Conservation (phyloP, 2,113 vertebrate genomes). For the Datnioides undecimradiatus region DNA sequence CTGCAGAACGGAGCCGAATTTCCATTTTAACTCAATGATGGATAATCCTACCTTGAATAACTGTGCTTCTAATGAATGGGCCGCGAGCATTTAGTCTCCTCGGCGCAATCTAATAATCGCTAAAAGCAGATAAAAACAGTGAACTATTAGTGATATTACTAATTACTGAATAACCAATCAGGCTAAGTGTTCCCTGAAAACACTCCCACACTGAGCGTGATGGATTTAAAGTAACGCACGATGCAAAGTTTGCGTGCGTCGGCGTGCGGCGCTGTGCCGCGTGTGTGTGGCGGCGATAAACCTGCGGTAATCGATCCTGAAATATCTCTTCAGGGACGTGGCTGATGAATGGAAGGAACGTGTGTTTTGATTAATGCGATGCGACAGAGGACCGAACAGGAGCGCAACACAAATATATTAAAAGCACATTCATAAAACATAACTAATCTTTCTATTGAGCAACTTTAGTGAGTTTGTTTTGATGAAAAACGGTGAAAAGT, state of each 20-base stretch:
- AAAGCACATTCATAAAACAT: background rate
- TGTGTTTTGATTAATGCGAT: conserved; percentile 23
- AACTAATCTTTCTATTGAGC: background rate
- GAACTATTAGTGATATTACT: conserved; percentile 78
- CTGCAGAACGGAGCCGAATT: conserved; percentile 48
- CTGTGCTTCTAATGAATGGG: conserved; percentile 65
- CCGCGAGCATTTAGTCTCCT: conserved; percentile 43
- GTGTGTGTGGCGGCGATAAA: conserved; percentile 41
- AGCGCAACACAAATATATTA: background rate
- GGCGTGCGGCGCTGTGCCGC: background rate
- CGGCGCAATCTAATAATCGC: conserved; percentile 74
- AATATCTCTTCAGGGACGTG: background rate
- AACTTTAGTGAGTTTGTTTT: background rate
- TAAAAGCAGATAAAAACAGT: conserved; percentile 72
- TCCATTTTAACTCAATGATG: conserved; percentile 74
- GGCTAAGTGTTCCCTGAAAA: conserved; percentile 74
- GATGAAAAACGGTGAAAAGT: background rate
- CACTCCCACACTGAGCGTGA: conserved; percentile 52
- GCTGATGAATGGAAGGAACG: conserved; percentile 27
- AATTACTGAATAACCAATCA: conserved; percentile 78
- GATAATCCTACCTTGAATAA: conserved; percentile 70
- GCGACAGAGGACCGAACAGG: background rate
- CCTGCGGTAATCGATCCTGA: conserved; percentile 23
- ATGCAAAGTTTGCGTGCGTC: conserved; percentile 27
- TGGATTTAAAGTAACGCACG: conserved; percentile 55